Evolutionary conservation across 2,797 vertebrate species (phyloP), one percentile per base, ranked within the genome.

Genomic region (Oreochromis mossambicus): DNA sequence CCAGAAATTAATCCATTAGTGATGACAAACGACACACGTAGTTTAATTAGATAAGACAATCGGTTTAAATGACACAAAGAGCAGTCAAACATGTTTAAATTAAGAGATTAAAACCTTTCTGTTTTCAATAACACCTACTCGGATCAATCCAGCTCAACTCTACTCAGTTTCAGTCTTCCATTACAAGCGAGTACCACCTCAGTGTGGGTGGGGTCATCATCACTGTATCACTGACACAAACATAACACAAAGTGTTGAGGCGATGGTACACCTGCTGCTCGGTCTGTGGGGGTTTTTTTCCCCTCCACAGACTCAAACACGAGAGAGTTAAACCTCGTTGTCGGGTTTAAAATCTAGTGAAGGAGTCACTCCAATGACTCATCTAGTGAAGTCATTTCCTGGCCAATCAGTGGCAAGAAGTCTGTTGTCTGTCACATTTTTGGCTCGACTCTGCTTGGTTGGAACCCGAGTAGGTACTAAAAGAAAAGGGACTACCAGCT

Each of bases 1-100:
- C 61, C 19, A n/a, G 58, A 38, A 38, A 61, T 61, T 0, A 0
- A 38, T n/a, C 32, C 0, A 6, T 21, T 38, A 38, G 34, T 38
- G 58, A 63, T n/a, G 58, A 61, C 32, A 36, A 61, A 61, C 17
- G 1, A 38, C 34, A 38, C 58, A 2, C 11, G 58, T 21, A 63
- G 34, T 38, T 63, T 38, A 38, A 38, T 38, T 13, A 63, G 4
- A 63, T 36, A 1, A 63, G 58, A 63, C 48, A 48, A 17, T 48
- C 3, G 15, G 15, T 7, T 48, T 17, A 48, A 8, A 48, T 4
- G 46, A 48, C 58, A 36, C 17, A 13, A 38, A 34, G 3, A 63
- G 3, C 6, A 5, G 34, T 14, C 5, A 21, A 66, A 38, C 13
- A 38, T 38, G 61, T 66, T 66, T 38, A 38, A 38, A 66, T 5